Evolutionary conservation across 2,888 invertebrate genomes (phyloP), one percentile per base, ranked within the genome.

Genomic region (Amphipyra berbera): DNA sequence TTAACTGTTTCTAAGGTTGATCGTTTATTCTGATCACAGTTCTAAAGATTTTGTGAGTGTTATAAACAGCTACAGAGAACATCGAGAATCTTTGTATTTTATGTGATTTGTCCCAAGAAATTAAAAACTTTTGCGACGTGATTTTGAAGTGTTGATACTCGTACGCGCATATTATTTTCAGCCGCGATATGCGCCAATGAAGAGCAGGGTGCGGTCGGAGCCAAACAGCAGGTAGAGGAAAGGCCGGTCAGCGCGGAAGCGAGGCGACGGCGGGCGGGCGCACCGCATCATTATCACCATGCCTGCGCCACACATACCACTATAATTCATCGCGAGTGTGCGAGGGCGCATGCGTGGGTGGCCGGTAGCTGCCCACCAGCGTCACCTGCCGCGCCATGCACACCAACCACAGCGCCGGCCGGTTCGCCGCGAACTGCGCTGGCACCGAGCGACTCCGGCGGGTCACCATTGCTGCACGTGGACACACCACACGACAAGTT

Each of bases 231-330:
- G 53, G 88, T 89, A 93, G 77, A 92, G 81, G 91, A 92, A 95
- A 33, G 95, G 90, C n/a, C 87, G 91, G 81, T 95, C 89, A 30
- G 92, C 95, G 65, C 50, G 68, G 90, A 95, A 93, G 61, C 57
- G 58, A 41, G 73, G 81, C 73, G 87, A 27, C 40, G 86, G 86
- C 57, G 75, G 81, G 15, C 73, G 82, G 55, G 88, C 88, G 80
- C 92, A 91, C 61, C 91, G 89, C 88, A 91, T 67, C 93, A 91
- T 91, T 76, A 93, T 13, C 89, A 91, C 91, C 91, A 93, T 89
- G 85, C 91, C 93, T 93, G 91, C 81, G 83, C 84, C 82, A 82
- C 68, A 78, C 55, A 80, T 67, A 73, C 21, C 66, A 71, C 76
- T 89, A 91, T 61, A 93, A 86, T 61, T 92, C 92, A 70, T 87